Conservation (phyloP, 2,113 vertebrate species). For the Ceyx melanurus region DNA sequence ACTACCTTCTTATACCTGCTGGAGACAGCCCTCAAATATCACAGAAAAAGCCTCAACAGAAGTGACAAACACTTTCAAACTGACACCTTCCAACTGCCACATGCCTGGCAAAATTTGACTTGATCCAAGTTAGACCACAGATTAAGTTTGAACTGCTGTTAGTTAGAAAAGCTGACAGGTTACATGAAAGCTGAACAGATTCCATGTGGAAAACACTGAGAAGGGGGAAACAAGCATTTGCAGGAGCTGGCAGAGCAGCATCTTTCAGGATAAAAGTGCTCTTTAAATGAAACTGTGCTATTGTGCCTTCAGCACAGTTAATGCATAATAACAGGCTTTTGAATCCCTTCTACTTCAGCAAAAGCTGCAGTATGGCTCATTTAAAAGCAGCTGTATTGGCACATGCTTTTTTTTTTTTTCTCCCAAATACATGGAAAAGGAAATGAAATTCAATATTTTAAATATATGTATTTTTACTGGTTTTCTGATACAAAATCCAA, state of each 20-base stretch:
- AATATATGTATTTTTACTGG: background rate
- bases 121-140: background rate
- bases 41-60: background rate
- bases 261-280: background rate
- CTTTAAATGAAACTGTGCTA: background rate
- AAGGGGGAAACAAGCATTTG: background rate
- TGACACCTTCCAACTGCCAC: background rate
- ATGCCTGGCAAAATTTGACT: background rate
- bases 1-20: background rate
- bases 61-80: background rate
- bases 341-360: conserved; percentile 7
- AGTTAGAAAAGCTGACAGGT: background rate
- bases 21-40: background rate
- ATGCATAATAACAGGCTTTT: conserved; percentile 8
- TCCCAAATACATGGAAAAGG: background rate
- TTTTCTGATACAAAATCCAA: background rate
- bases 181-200: background rate
- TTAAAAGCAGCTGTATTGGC: conserved; percentile 19
- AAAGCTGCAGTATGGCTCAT: background rate
- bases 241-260: background rate
- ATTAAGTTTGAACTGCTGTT: background rate
- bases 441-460: background rate
- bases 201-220: background rate
- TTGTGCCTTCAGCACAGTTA: conserved; percentile 3
- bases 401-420: background rate